These are phyloP conservation scores for Hypena proboscidalis DNA, from an alignment of 2,888 invertebrate species.

Conservation along the genomic window DNA sequence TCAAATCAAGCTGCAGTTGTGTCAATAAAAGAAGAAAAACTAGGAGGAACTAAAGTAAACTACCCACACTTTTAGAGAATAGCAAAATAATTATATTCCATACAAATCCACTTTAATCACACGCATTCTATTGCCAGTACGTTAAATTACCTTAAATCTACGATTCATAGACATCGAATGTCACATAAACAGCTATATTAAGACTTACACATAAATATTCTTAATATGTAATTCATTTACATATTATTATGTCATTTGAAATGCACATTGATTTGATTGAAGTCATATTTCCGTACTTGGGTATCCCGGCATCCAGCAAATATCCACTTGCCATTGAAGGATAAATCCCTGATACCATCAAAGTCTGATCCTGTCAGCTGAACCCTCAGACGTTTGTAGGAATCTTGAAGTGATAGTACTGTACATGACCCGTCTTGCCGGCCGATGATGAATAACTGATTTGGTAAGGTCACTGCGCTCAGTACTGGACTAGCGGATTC, in stretches of 20 bases:
- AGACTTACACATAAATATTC: constrained; percentile 41
- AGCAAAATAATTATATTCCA: too few relatives aligned
- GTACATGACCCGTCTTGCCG: constrained; percentile 88
- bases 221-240: constrained; percentile 21
- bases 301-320: constrained; percentile 88
- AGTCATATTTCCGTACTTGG: constrained; percentile 86
- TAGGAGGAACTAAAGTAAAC: background rate
- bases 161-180: constrained; percentile 22
- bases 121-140: too few relatives aligned
- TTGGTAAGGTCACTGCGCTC: constrained; percentile 74
- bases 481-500: constrained; percentile 86
- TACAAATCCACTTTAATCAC: too few relatives aligned
- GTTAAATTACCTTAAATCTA: too few relatives aligned
- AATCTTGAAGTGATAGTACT: constrained; percentile 73
- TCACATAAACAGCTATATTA: constrained; percentile 27
- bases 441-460: constrained; percentile 82
- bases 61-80: too few relatives aligned
- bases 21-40: background rate
- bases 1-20: constrained; percentile 17
- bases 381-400: constrained; percentile 60
- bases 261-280: constrained; percentile 77
- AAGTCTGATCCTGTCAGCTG: constrained; percentile 89
- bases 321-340: constrained; percentile 85
- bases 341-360: constrained; percentile 88
- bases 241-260: constrained; percentile 60